Percentiles rank a stretch among this genome's conserved stretches.
phyloP scores from a whole-genome alignment of 2,888 invertebrate species.

The Drosophila robusta region DNA sequence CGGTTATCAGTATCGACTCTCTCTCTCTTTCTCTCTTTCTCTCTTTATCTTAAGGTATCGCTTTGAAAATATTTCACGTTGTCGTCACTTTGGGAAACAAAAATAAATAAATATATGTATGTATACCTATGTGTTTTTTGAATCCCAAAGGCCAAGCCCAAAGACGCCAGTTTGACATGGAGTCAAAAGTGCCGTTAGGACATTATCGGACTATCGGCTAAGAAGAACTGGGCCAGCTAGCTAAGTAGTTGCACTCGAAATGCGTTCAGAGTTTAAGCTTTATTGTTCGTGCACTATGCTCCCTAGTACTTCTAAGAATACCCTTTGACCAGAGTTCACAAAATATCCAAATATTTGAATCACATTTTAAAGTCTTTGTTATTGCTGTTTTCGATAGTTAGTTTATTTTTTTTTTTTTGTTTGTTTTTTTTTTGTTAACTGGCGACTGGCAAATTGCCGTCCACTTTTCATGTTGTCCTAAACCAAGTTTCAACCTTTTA shows the following conservation, averaged over 20 bases:
- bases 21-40: neutral
- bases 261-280: constrained; percentile 5
- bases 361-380: constrained; percentile 6
- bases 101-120: neutral
- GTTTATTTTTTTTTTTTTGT: neutral
- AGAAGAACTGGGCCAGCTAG: constrained; percentile 36
- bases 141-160: constrained; percentile 9
- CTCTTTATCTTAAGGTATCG: constrained; percentile 41
- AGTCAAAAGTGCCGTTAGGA: constrained; percentile 42
- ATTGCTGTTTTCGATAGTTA: constrained; percentile 5
- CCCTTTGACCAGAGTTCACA: constrained; percentile 14
- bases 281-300: constrained; percentile 17
- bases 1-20: constrained; percentile 44
- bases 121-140: neutral
- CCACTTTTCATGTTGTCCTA: constrained; percentile 71
- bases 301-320: constrained; percentile 3
- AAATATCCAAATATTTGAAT: constrained; percentile 22
- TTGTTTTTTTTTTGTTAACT: constrained; percentile 18
- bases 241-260: constrained; percentile 27
- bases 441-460: constrained; percentile 69
- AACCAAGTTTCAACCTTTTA: constrained; percentile 59
- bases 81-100: constrained; percentile 49
- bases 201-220: constrained; percentile 15
- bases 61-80: constrained; percentile 44
- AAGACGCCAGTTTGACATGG: constrained; percentile 30